phyloP scores from a whole-genome alignment of 2,797 vertebrate species.

The Bucorvus abyssinicus region DNA sequence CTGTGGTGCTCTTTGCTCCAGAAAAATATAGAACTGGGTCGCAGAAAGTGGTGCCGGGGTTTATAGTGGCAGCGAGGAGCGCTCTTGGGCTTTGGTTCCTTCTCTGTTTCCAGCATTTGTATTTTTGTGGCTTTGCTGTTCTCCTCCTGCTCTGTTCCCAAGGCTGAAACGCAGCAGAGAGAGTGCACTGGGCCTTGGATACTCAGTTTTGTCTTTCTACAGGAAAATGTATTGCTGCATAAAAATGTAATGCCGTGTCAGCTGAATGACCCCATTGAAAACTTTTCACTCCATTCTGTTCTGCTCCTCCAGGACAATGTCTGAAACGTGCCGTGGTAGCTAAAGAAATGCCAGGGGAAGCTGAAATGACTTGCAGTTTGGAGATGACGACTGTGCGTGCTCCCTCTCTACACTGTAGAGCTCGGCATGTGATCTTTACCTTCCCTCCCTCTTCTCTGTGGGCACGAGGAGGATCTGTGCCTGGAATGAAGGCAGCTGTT shows the following conservation, averaged over 20 bases:
- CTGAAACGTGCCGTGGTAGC: rapidly evolving
- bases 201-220: not conserved
- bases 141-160: not conserved
- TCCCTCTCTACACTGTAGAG: not conserved
- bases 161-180: not conserved
- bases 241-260: not conserved
- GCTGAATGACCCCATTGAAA: not conserved
- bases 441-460: not conserved
- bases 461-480: not conserved
- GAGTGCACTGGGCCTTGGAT: rapidly evolving
- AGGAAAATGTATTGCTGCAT: not conserved
- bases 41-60: not conserved
- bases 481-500: not conserved
- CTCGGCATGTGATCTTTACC: not conserved
- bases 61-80: not conserved
- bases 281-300: not conserved
- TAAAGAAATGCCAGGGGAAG: not conserved
- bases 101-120: not conserved
- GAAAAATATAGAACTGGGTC: not conserved
- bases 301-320: not conserved
- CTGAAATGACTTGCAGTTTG: constrained; percentile 59
- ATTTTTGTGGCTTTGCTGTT: not conserved
- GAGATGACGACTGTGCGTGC: not conserved
- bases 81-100: not conserved
- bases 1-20: not conserved